phyloP scores from a whole-genome alignment of 2,888 invertebrate genomes.

The Cephalotes varians region DNA sequence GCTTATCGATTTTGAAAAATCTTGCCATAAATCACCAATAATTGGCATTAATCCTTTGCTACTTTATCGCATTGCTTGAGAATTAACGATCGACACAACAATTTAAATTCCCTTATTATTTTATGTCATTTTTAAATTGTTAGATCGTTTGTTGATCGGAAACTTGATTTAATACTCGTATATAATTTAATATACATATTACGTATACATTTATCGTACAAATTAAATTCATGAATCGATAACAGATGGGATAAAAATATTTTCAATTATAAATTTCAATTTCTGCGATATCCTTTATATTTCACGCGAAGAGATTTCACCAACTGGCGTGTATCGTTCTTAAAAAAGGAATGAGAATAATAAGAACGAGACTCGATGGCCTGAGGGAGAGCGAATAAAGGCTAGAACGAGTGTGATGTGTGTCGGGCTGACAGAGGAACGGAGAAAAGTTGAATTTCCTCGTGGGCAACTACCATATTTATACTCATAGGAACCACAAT shows the following conservation, averaged over 20 bases:
- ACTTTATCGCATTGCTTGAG: not conserved
- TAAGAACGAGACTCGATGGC: slow-evolving; percentile 24
- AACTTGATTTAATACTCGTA: too few species aligned
- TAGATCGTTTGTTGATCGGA: not conserved
- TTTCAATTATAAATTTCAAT: slow-evolving; percentile 9
- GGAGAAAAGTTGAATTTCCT: slow-evolving; percentile 38
- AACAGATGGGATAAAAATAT: not conserved
- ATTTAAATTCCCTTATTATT: not conserved
- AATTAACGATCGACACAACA: not conserved
- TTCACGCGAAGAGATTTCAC: not conserved
- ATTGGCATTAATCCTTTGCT: not conserved
- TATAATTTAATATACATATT: not conserved
- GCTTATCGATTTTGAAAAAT: slow-evolving; percentile 30
- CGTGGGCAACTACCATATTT: slow-evolving; percentile 45
- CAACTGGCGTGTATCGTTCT: not conserved
- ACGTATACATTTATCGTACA: not conserved
- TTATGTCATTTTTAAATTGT: not conserved
- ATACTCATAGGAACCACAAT: slow-evolving; percentile 53
- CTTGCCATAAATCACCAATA: not conserved
- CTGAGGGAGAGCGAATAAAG: slow-evolving; percentile 34
- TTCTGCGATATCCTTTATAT: not conserved
- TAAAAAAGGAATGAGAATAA: slow-evolving; percentile 24
- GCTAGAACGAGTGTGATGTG: slow-evolving; percentile 19
- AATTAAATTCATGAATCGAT: not conserved
- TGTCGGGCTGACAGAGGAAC: slow-evolving; percentile 24